These are phyloP conservation scores for Chrysodeixis includens DNA, from an alignment of 2,888 invertebrate genomes.

Conservation along the genomic window DNA sequence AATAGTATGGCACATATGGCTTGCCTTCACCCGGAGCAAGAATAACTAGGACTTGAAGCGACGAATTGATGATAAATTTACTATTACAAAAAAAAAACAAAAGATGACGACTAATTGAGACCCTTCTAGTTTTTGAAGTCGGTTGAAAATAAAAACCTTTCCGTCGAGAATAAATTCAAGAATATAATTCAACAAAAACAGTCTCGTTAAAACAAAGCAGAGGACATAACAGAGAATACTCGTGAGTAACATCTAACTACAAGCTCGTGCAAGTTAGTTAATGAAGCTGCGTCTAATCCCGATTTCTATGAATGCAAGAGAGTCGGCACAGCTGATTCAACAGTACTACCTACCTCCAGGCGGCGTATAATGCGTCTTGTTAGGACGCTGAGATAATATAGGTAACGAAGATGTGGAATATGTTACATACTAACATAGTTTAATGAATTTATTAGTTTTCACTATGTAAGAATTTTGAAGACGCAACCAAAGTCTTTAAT, in stretches of 20 bases:
- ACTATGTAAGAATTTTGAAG: too few relatives aligned
- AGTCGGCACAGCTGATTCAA: slow-evolving; percentile 30
- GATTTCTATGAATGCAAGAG: slow-evolving; percentile 43
- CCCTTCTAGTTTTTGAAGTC: too few relatives aligned
- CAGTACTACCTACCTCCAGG: slow-evolving; percentile 39
- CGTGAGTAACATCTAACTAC: background rate
- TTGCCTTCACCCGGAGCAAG: too few relatives aligned
- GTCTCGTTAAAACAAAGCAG: background rate
- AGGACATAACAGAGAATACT: background rate
- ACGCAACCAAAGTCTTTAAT: too few relatives aligned
- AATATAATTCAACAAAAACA: background rate
- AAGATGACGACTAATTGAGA: too few relatives aligned
- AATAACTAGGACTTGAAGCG: too few relatives aligned
- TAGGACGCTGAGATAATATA: slow-evolving; percentile 33
- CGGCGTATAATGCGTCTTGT: slow-evolving; percentile 52
- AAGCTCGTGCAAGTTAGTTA: slow-evolving; percentile 3
- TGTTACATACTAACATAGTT: background rate
- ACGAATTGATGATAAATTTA: too few relatives aligned
- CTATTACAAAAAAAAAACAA: too few relatives aligned
- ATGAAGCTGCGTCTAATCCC: slow-evolving; percentile 27
- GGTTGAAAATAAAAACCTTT: too few relatives aligned
- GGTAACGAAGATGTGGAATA: slow-evolving; percentile 12
- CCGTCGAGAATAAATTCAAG: too few relatives aligned
- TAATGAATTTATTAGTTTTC: too few relatives aligned
- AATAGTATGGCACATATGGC: too few relatives aligned